Evolutionary conservation across 2,113 vertebrate species (phyloP), one percentile per base, ranked within the genome.

Genomic region (Alosa alosa): DNA sequence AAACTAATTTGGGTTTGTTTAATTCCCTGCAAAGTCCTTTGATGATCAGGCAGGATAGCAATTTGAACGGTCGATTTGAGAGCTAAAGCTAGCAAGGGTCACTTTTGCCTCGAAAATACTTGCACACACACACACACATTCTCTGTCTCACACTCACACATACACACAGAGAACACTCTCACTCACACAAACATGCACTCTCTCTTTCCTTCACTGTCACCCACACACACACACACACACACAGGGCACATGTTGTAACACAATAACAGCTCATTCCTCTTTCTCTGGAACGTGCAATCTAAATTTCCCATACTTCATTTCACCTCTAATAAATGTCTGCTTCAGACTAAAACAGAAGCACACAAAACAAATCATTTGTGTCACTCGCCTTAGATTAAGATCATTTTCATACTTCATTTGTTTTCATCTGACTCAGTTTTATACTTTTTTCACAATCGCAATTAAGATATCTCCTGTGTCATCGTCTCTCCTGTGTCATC

Each of bases 1-100:
- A 93, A 93, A 94, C 89, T 90, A 89, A 92, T 93, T 93, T 96
- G 93, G 94, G 95, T 96, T 93, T 93, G 93, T 93, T 96, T 90
- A 83, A 87, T 89, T 88, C 84, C 52, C 87, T 86, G 83, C 55
- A 39, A 81, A 89, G 88, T 85, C 88, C 95, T 96, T 96, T 96
- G 95, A 97, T 96, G 94, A 94, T 85, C 92, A 90, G 93, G 89
- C 83, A 91, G 91, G 93, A 90, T 91, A 92, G 93, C 92, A 91
- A 93, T 94, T 94, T 95, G 94, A 95, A 96, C 92, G 94, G 90
- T 91, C 92, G 91, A 95, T 94, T 95, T 95, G 93, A 90, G 92
- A 90, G 93, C 89, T 88, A 92, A 88, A 91, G 92, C 84, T 93
- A 83, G 86, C 64, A 82, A 87, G 57, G 83, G 83, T 89, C 89